Conservation (phyloP, 2,113 vertebrate species). For the Aix galericulata region DNA sequence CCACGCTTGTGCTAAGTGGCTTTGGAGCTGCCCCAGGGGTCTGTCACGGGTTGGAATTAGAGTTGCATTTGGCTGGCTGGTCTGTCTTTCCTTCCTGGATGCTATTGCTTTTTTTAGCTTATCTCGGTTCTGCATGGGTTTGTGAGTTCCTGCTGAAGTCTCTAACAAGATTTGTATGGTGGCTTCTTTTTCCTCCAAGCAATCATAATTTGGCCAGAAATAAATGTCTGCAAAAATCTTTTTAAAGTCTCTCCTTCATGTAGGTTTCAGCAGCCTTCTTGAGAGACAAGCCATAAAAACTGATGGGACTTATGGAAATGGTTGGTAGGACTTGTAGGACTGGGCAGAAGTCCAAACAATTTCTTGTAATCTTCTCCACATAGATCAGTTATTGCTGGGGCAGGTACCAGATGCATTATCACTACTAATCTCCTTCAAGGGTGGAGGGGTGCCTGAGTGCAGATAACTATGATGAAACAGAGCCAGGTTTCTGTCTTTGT, state of each 20-base stretch:
- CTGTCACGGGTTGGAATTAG: conserved; percentile 67
- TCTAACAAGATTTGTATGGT: conserved; percentile 70
- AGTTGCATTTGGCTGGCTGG: conserved; percentile 61
- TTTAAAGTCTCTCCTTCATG: conserved; percentile 38
- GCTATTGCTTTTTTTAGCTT: conserved; percentile 67
- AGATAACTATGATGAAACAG: conserved; percentile 36
- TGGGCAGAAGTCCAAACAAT: conserved; percentile 55
- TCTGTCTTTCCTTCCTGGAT: conserved; percentile 59
- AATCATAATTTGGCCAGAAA: conserved; percentile 64
- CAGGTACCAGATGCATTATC: conserved; percentile 66
- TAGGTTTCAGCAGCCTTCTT: conserved; percentile 40
- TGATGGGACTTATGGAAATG: conserved; percentile 48
- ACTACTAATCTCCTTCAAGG: conserved; percentile 46
- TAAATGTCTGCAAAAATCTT: conserved; percentile 62
- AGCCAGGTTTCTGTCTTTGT: conserved; percentile 53
- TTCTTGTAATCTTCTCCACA: conserved; percentile 43
- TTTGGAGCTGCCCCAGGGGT: conserved; percentile 70
- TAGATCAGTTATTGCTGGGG: conserved; percentile 50
- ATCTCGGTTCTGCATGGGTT: conserved; percentile 67
- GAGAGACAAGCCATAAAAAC: conserved; percentile 62
- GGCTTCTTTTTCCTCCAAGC: conserved; percentile 63
- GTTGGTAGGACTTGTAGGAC: conserved; percentile 50
- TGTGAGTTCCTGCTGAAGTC: conserved; percentile 58
- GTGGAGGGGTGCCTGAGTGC: conserved; percentile 33
- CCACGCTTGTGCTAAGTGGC: conserved; percentile 59